phyloP scores from a whole-genome alignment of 2,797 vertebrate species.

The Sebastes kiyomatsui region DNA sequence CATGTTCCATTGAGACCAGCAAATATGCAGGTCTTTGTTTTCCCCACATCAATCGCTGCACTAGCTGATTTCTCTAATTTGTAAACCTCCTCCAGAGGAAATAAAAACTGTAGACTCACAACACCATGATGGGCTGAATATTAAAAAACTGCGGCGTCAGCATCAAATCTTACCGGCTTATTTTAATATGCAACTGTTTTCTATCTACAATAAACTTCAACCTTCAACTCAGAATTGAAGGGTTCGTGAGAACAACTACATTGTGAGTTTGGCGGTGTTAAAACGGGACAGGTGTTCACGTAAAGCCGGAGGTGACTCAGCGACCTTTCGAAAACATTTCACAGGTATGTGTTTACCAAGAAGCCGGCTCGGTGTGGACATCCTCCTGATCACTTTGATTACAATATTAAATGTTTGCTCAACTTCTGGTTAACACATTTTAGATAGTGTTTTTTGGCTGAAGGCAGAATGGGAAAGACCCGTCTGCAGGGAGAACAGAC shows the following conservation, averaged over 20 bases:
- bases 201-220: neutral
- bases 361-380: neutral
- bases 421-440: neutral
- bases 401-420: neutral
- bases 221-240: rapidly evolving
- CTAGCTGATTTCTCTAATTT: neutral
- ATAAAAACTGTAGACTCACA: neutral
- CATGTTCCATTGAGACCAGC: rapidly evolving
- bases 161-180: neutral
- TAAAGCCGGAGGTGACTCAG: neutral
- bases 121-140: neutral
- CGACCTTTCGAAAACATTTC: neutral
- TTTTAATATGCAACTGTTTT: neutral
- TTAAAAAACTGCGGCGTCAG: neutral
- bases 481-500: neutral
- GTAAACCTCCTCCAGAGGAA: neutral
- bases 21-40: neutral
- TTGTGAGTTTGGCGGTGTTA: neutral
- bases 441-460: neutral
- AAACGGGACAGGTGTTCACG: neutral
- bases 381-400: neutral
- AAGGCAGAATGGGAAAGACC: neutral
- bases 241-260: neutral
- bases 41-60: neutral
- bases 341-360: neutral